Base-by-base conservation (phyloP, 1,140 invertebrate genomes). In the Teleogryllus occipitalis region DNA sequence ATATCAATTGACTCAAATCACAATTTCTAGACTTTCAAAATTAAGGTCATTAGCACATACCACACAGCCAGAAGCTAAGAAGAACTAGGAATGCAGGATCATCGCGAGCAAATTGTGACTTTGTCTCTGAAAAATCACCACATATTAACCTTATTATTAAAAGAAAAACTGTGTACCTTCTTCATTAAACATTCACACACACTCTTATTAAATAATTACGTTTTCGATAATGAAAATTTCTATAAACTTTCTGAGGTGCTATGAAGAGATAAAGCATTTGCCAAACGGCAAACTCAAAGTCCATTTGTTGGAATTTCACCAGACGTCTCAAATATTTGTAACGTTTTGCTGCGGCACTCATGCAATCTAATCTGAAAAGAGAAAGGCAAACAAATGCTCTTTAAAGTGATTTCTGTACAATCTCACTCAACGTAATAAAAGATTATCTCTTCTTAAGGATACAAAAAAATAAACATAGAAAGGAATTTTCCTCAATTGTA, bases 241-340 rank as follows among this genome's bases (percentile, higher is more conserved):
- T 92, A 84, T 98, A 99, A 7, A 99, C 97, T 92, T 98, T 99
- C 85, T 99, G 96, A 46, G 98, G 98, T 0, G 96, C 90, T 79
- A 95, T 90, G 87, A 99, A 97, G 77, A 99, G 88, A 87, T 98
- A 98, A 0, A 98, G 87, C 96, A 99, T 99, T 91, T 99, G 98
- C 98, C 98, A 99, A 14, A 95, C 88, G 6, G 98, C 98, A 90
- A 98, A 99, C 86, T 99, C 97, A 89, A 99, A 99, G 87, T 99
- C 98, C 98, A 99, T 99, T 88, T 99, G 98, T 84, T 96, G 91
- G 85, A 97, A 97, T 87, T 97, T 96, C 46, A 98, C 90, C 65
- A 99, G 86, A 83, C 97, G 90, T 82, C 96, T 88, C 65, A 99
- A 87, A 87, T 97, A 99, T 89, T 97, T 97, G 84, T 96, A 96